phyloP scores from a whole-genome alignment of 2,113 vertebrate genomes.

The Seriola rivoliana region DNA sequence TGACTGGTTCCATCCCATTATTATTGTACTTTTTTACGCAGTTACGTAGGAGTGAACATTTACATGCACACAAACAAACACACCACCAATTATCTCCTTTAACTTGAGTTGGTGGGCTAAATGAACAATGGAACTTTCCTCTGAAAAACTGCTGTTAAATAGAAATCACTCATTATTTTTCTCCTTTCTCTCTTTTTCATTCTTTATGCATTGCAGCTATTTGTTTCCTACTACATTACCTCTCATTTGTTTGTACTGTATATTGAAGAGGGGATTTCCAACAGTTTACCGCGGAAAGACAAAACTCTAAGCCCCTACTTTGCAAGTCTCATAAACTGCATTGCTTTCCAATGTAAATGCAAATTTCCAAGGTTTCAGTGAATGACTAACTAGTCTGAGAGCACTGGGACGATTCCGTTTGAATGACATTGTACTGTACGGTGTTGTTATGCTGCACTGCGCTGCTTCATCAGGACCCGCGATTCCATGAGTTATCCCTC shows the following conservation, averaged over 20 bases:
- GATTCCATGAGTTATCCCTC: slow-evolving; percentile 8
- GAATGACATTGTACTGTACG: slow-evolving; percentile 23
- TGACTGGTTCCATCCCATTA: not conserved
- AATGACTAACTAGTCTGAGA: slow-evolving; percentile 15
- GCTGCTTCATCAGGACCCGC: not conserved
- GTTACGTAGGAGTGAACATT: not conserved
- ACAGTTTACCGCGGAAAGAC: slow-evolving; percentile 30
- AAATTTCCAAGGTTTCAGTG: slow-evolving; percentile 30
- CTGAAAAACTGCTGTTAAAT: slow-evolving; percentile 9
- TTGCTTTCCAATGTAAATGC: slow-evolving; percentile 46
- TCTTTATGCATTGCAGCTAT: slow-evolving; percentile 19
- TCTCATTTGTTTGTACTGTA: slow-evolving; percentile 32
- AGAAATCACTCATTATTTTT: not conserved
- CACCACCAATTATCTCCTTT: slow-evolving; percentile 16
- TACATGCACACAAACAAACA: not conserved
- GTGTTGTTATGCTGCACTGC: not conserved
- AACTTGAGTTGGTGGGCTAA: not conserved
- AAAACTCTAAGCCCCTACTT: slow-evolving; percentile 12
- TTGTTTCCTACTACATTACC: slow-evolving; percentile 23
- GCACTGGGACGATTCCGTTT: slow-evolving; percentile 16
- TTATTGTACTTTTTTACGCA: slow-evolving; percentile 4
- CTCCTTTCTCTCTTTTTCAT: not conserved
- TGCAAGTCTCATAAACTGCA: slow-evolving; percentile 15
- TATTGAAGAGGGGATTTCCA: slow-evolving; percentile 8
- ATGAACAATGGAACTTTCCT: not conserved